Percentiles rank a stretch among this genome's conserved stretches.
These are phyloP conservation scores for Tetragnatha montana DNA, from an alignment of 2,888 invertebrate species.

Conservation along the genomic window DNA sequence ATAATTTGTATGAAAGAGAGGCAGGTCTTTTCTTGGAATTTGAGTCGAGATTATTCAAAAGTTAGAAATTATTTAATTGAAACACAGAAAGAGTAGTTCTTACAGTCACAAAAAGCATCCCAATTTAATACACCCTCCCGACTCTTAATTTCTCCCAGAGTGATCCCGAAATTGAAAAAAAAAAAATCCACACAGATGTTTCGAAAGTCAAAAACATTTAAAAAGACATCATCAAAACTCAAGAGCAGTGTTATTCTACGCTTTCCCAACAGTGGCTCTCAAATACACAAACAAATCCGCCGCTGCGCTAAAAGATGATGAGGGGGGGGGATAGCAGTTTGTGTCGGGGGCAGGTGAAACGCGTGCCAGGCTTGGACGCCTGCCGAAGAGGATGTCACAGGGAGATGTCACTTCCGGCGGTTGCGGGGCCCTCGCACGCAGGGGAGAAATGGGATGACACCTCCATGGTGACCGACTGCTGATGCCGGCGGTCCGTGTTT, in stretches of 20 bases:
- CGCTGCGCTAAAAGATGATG: constrained; percentile 1
- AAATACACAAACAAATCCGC: constrained; percentile 34
- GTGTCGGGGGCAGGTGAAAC: constrained; percentile 64
- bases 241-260: background rate
- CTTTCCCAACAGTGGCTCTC: constrained; percentile 6
- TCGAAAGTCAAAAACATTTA: no score
- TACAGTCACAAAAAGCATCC: no score
- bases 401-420: constrained; percentile 40
- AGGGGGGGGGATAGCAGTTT: constrained; percentile 24
- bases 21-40: no score
- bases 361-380: constrained; percentile 59
- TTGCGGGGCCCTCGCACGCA: no score
- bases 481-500: constrained; percentile 19
- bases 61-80: no score
- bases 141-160: no score
- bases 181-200: no score
- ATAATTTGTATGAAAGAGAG: no score
- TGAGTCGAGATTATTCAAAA: no score
- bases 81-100: no score
- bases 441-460: background rate
- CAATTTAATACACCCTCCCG: no score
- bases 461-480: constrained; percentile 28
- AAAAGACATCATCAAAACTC: background rate
- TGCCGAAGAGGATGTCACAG: constrained; percentile 59
- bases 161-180: no score